Evolutionary conservation across 2,113 vertebrate genomes (phyloP).

Genomic region (Thomomys bottae): DNA sequence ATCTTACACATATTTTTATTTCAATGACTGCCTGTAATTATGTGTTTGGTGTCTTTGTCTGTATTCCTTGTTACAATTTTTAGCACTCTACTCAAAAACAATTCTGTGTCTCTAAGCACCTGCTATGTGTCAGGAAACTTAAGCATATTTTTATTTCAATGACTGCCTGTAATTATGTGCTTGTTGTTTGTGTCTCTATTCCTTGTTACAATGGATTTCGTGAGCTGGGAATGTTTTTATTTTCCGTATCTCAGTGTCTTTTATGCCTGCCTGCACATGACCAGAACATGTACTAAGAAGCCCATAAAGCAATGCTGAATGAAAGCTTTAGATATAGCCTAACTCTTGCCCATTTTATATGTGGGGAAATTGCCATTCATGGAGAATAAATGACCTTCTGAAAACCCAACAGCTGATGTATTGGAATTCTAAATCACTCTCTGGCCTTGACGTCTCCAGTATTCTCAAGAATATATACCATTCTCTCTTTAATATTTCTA

Average conservation of each 20-base stretch:
- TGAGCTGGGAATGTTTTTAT: background rate
- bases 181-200: background rate
- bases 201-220: background rate
- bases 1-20: background rate
- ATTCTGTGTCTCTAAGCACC: background rate
- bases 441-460: background rate
- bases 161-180: background rate
- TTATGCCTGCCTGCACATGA: background rate
- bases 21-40: background rate
- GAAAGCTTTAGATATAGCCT: conserved; percentile 6
- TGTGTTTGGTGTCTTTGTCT: background rate
- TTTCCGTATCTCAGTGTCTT: background rate
- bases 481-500: background rate
- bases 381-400: background rate
- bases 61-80: background rate
- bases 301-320: background rate
- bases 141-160: background rate
- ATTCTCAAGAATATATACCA: background rate
- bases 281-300: background rate
- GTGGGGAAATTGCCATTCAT: background rate
- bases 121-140: background rate
- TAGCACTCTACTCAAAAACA: background rate
- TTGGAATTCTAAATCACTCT: background rate
- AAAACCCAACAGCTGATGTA: background rate
- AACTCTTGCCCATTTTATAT: background rate